Conservation (phyloP, 35 echinoderm and acorn worm genomes). For the Patiria miniata region DNA sequence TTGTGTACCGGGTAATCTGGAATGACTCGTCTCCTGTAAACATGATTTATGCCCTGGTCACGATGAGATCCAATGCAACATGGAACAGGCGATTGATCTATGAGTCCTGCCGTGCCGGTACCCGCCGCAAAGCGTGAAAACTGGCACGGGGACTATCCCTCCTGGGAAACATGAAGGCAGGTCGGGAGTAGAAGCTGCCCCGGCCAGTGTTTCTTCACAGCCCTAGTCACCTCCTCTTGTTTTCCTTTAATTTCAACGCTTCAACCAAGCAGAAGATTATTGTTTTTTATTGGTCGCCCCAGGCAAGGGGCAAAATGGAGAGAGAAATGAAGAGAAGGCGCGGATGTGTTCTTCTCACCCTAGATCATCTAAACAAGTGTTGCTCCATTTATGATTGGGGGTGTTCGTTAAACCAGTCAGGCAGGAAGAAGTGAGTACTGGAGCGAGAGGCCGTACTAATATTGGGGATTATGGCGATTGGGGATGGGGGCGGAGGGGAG, state of each 20-base stretch:
- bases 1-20: no score
- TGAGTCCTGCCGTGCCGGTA: not conserved
- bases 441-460: no score
- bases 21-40: no score
- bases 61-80: not conserved
- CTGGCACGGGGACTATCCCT: not conserved
- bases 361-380: not conserved
- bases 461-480: no score
- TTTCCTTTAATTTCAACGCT: not conserved
- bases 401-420: not conserved
- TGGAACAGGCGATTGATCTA: conserved; percentile 9
- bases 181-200: not conserved
- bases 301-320: not conserved
- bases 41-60: no score
- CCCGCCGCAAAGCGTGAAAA: conserved; percentile 1
- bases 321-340: no score
- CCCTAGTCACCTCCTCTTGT: not conserved
- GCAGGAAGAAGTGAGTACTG: no score
- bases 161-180: not conserved
- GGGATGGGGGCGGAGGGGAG: no score
- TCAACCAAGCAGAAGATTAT: conserved; percentile 2
- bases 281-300: not conserved
- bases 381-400: not conserved
- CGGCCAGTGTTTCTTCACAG: not conserved
- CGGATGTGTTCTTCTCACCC: not conserved